Base-by-base conservation (phyloP, 2,888 invertebrate species). In the Bellardia pandia region DNA sequence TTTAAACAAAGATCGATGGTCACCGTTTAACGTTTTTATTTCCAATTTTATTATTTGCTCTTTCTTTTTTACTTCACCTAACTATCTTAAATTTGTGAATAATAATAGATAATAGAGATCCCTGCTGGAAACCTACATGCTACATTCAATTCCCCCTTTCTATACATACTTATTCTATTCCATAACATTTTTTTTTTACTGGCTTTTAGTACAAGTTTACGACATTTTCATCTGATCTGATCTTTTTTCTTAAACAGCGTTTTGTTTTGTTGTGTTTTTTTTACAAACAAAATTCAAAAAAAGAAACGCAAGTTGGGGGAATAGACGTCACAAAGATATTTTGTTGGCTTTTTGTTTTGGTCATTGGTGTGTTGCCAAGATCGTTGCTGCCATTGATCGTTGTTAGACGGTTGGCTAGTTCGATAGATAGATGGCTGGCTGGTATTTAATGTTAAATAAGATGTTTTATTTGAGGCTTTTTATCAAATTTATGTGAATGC, bases 401-500 rank as follows among this genome's bases (percentile, higher is more conserved):
- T 40, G 53, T 53, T 37, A 11, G 3, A 33, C 45, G 37, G 30
- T 40, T 23, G 48, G 2, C 13, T 51, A 45, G 23, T 23, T 23
- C 0, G 23, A 53, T 60, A 51, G 14, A 11, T 53, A 14, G 8
- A 60, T 42, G 33, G 13, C 3, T 45, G 30, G 9, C 9, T 37
- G 9, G 33, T 75, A 76, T 80, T 85, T 79, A 80, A 79, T 37
- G n/a, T 79, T 74, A 87, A 85, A 85, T 85, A 81, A 87, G 77
- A 45, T 85, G 85, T 87, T 84, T 84, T 64, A 81, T 81, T 85
- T 78, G 81, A 23, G 74, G 87, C 85, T 75, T 85, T 87, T 81
- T 87, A 85, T 81, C 81, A 85, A 90, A 91, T 91, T 92, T 91
- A 91, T 91, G 91, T 86, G 88, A 88, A 85, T 86, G 88, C 88